Base-by-base conservation (phyloP, 2,888 invertebrate genomes). In the Uloborus plumipes region DNA sequence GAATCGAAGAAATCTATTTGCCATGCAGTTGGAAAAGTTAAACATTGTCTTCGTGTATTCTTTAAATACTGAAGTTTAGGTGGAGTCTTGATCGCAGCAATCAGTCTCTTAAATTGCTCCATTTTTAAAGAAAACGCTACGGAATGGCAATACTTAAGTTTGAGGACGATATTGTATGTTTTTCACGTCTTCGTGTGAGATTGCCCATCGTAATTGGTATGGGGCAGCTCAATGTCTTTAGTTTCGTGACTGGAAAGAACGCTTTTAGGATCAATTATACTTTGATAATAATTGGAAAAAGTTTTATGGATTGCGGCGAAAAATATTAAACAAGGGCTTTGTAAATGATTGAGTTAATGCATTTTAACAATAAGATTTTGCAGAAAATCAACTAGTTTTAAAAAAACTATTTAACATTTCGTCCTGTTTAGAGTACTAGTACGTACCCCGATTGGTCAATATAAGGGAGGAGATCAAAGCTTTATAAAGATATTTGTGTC, bases 41-140 rank as follows among this genome's bases (percentile, higher is more conserved):
- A 66, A 22, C 16, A 49, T 49, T 69, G 58, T 58, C 62, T 14
- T 20, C 70, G 64, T 64, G 70, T n/a, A 49, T 49, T 39, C 65
- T 71, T 59, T 66, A 20, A 65, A 3, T 20, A 20, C 65, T 15
- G 9, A 18, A 65, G 50, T 66, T 66, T 15, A 49, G 22, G 66
- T 66, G 66, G 65, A 66, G 22, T 51, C 59, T 79, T 73, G 67
- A 79, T 39, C 39, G 73, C 59, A 11, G 79, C 62, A 67, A 79
- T 79, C 79, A 66, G 20, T 79, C 73, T 79, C 62, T 22, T 53
- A 62, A 79, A 79, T 73, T 73, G 67, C 73, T 73, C 78, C 72
- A 79, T 73, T 79, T 79, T 79, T 79, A 73, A 79, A 73, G 22
- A 20, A 55, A 55, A 26, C 18, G 22, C 59, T 51, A 20, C 51